Evolutionary conservation across 2,797 vertebrate species (phyloP).

Genomic region (Salmo trutta): DNA sequence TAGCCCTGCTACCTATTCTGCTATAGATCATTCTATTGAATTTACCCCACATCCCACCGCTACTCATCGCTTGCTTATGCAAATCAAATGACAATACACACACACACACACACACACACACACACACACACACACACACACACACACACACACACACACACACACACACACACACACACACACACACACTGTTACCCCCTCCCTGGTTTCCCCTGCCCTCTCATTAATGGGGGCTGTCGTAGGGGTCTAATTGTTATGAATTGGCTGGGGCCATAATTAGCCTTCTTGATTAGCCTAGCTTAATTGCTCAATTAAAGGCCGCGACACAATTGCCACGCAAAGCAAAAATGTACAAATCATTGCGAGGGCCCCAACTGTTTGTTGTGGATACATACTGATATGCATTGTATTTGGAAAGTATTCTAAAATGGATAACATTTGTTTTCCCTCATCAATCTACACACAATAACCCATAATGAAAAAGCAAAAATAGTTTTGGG

Average conservation of each 20-base stretch:
- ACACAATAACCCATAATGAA: too few species aligned
- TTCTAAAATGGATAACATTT: too few species aligned
- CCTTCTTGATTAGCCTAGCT: slow-evolving; percentile 85
- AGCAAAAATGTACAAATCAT: slow-evolving; percentile 76
- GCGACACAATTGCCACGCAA: slow-evolving; percentile 78
- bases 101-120: slow-evolving; percentile 2
- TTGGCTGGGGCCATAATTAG: slow-evolving; percentile 84
- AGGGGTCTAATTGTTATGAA: slow-evolving; percentile 84
- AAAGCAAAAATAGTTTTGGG: too few species aligned
- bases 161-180: background rate
- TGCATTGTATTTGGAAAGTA: slow-evolving; percentile 12
- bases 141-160: too few species aligned
- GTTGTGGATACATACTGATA: slow-evolving; percentile 57
- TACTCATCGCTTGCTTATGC: slow-evolving; percentile 15
- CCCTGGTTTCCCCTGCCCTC: slow-evolving; percentile 63
- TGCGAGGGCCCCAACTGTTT: slow-evolving; percentile 51
- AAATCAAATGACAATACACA: background rate
- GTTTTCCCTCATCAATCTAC: background rate
- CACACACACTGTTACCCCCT: slow-evolving; percentile 19
- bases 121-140: slow-evolving; percentile 2
- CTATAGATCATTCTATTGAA: background rate
- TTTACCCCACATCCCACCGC: slow-evolving; percentile 10
- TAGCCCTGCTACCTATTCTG: slow-evolving; percentile 22
- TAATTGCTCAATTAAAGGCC: slow-evolving; percentile 86
- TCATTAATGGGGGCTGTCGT: slow-evolving; percentile 82